Conservation (phyloP, 1,140 invertebrate species). For the Hycleus phaleratus region DNA sequence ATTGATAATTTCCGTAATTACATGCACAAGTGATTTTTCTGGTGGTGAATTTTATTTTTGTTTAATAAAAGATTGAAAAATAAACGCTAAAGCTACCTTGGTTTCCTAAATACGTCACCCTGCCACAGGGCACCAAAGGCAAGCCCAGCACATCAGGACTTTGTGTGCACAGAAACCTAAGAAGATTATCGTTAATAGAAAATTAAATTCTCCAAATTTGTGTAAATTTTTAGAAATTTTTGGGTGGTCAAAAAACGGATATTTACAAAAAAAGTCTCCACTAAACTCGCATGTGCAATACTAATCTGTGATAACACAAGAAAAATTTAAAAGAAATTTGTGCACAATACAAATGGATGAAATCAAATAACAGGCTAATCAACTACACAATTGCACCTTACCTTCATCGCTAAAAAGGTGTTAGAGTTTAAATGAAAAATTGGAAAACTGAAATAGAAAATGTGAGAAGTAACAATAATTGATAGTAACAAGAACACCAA, state of each 20-base stretch:
- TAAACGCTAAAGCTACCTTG: conserved; percentile 31
- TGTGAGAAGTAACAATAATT: background rate
- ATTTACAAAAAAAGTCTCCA: too few relatives aligned
- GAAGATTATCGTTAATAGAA: conserved; percentile 13
- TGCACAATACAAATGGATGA: background rate
- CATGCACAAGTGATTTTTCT: too few relatives aligned
- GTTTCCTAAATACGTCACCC: conserved; percentile 39
- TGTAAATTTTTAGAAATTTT: conserved; percentile 3
- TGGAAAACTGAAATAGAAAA: conserved; percentile 1
- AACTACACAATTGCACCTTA: conserved; percentile 2
- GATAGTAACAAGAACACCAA: conserved; percentile 17
- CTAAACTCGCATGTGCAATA: conserved; percentile 28
- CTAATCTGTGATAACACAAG: conserved; percentile 32
- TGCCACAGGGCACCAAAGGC: conserved; percentile 40
- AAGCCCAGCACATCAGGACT: conserved; percentile 41
- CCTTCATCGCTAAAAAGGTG: conserved; percentile 2
- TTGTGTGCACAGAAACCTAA: conserved; percentile 42
- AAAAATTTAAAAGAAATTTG: conserved; percentile 1
- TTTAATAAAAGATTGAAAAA: background rate
- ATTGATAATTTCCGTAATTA: too few relatives aligned
- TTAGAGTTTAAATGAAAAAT: conserved; percentile 2
- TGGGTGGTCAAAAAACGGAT: conserved; percentile 3
- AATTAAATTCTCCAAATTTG: background rate
- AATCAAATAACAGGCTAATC: too few relatives aligned
- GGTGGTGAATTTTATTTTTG: too few relatives aligned